phyloP scores from a whole-genome alignment of 2,888 invertebrate species.

The Pteria penguin region DNA sequence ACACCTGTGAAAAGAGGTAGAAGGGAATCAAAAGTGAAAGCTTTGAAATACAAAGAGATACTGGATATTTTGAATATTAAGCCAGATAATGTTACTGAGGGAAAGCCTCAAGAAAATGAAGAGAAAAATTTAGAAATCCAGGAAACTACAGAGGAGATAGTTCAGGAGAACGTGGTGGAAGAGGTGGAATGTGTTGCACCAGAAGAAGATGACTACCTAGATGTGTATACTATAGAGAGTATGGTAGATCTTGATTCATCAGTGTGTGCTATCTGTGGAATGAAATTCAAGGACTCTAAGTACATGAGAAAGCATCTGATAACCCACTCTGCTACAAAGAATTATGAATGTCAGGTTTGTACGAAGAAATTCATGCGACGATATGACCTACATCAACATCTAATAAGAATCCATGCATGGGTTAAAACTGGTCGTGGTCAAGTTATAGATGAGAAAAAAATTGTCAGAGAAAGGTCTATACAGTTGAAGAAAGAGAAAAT shows the following conservation, averaged over 20 bases:
- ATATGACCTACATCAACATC: slow-evolving; percentile 39
- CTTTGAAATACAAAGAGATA: not conserved
- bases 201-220: slow-evolving; percentile 16
- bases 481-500: not conserved
- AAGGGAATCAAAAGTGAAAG: not conserved
- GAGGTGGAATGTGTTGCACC: slow-evolving; percentile 5
- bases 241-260: slow-evolving; percentile 31
- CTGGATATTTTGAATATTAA: not conserved
- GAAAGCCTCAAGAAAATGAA: not conserved
- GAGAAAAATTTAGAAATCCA: not conserved
- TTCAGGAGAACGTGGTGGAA: slow-evolving; percentile 3
- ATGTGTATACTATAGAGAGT: slow-evolving; percentile 26
- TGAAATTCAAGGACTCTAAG: slow-evolving; percentile 37
- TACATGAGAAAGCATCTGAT: slow-evolving; percentile 39
- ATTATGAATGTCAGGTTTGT: slow-evolving; percentile 28
- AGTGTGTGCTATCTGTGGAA: slow-evolving; percentile 36
- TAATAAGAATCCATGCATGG: slow-evolving; percentile 38
- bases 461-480: not conserved
- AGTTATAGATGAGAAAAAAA: slow-evolving; percentile 8
- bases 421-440: slow-evolving; percentile 37
- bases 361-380: slow-evolving; percentile 33
- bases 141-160: not conserved
- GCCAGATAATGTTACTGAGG: not conserved
- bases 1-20: not conserved
- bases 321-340: slow-evolving; percentile 31